Percentiles rank a stretch among this genome's conserved stretches.
These are phyloP conservation scores for Melanotus villosus DNA, from an alignment of 2,888 invertebrate genomes.

Conservation along the genomic window DNA sequence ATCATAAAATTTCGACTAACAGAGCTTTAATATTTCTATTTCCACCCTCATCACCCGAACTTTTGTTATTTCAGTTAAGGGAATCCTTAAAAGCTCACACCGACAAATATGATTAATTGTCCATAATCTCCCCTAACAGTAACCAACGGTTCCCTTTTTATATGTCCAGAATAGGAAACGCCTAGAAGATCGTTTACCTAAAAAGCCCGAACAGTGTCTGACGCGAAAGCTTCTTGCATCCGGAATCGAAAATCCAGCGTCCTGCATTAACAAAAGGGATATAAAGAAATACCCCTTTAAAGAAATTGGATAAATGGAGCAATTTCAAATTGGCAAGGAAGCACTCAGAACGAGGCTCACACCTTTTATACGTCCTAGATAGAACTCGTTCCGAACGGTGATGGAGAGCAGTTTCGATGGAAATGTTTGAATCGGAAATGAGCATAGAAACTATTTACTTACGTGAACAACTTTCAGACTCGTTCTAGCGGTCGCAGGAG, in stretches of 20 bases:
- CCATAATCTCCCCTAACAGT: slow-evolving; percentile 1
- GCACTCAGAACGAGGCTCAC: slow-evolving; percentile 24
- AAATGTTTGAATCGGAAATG: slow-evolving; percentile 43
- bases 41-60: too few relatives aligned
- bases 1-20: too few relatives aligned
- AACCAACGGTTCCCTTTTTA: slow-evolving; percentile 12
- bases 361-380: slow-evolving; percentile 33
- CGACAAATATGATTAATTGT: slow-evolving; percentile 20
- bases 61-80: not conserved
- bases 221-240: slow-evolving; percentile 19
- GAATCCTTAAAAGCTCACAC: not conserved
- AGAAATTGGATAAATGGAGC: slow-evolving; percentile 41
- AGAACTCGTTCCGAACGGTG: slow-evolving; percentile 33
- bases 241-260: slow-evolving; percentile 31
- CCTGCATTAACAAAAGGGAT: slow-evolving; percentile 21
- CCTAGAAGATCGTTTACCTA: slow-evolving; percentile 12
- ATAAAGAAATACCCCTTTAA: slow-evolving; percentile 17
- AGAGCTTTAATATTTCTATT: too few relatives aligned
- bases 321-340: slow-evolving; percentile 35
- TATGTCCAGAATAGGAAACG: slow-evolving; percentile 21
- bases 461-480: slow-evolving; percentile 36
- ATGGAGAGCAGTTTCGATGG: slow-evolving; percentile 37
- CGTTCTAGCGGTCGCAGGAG: slow-evolving; percentile 31
- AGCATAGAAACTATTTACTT: slow-evolving; percentile 43
- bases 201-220: not conserved